Evolutionary conservation across 2,113 vertebrate species (phyloP), one percentile per base, ranked within the genome.

Genomic region (Murina feae): DNA sequence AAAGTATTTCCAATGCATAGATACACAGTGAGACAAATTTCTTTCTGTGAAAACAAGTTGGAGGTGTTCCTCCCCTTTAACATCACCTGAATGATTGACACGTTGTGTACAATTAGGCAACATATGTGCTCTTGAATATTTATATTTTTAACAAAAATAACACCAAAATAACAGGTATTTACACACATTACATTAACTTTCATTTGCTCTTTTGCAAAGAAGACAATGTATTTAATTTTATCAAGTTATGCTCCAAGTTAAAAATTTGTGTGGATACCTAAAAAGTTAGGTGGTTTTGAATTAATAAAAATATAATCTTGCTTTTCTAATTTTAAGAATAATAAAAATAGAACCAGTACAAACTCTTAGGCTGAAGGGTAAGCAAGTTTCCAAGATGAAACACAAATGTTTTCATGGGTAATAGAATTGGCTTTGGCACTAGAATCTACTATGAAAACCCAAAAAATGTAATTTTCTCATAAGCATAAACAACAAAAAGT

Each of bases 291-390:
- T 91, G 39, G 49, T 76, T 91, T 86, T 82, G 32, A 91, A 55
- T 89, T 66, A 69, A 37, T 76, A 58, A 35, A 47, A 25, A 25
- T 44, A 89, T 23, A 63, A n/a, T 68, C 20, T 92, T 58, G 58
- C 79, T 72, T 96, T 94, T 89, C n/a, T 95, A 20, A 89, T 86
- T 71, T 82, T 82, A 71, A 91, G 10, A 80, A 9, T 80, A n/a
- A 35, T 68, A 85, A 83, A 37, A 60, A 60, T 60, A 44, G 42
- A 68, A 37, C 47, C 76, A 92, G 18, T 86, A 9, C 18, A 93
- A 30, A 93, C 42, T 75, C 58, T 44, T 53, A 89, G 65, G 72
- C 82, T 86, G 63, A 95, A 4, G 6, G 23, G 84, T 21, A 68
- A 65, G 79, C 39, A 17, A 55, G 53, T 25, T 71, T 76, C 53